Evolutionary conservation across 2,888 invertebrate genomes (phyloP), one percentile per base, ranked within the genome.

Genomic region (Cybosia mesomella): DNA sequence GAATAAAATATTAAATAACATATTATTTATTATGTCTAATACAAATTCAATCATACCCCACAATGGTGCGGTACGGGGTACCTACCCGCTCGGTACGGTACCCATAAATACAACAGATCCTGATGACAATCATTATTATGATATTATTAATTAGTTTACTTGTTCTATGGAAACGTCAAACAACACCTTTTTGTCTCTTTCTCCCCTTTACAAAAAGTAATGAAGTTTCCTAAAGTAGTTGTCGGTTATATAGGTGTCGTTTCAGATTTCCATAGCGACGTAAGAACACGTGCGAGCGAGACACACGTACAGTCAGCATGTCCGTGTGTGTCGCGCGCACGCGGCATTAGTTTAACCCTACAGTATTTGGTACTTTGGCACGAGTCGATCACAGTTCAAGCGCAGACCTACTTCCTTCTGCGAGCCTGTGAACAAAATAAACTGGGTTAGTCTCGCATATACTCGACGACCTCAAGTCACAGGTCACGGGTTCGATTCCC

Each of bases 361-460:
- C 64, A 74, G 63, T 75, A 65, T 77, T 79, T 79, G 79, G 80
- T 80, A 77, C 54, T 55, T 70, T 77, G 69, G 76, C 76, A 75
- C 73, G 72, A 63, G 73, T 72, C 67, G 73, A 84, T 85, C 84
- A 86, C 83, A 83, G 82, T 76, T 81, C 54, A 57, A 58, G 65
- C 57, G 58, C 68, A 68, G 64, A 28, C 75, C 82, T 88, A 92
- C 88, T 93, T 92, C 81, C 92, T 84, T 88, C 91, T 88, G 89
- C 89, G 89, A 58, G 90, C 89, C 93, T 93, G 91, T 13, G 72
- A 84, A 77, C 71, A n/a, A 34, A 59, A 24, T 3, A 32, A 53
- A 49, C 18, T 54, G 9, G 8, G 9, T 59, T 60, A 60, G n/a
- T 13, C 13, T 0, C n/a, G n/a, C 15, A 49, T n/a, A 34, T n/a